phyloP scores from a whole-genome alignment of 92 coral and sea anemone genomes.

The Epizoanthus fatuus region DNA sequence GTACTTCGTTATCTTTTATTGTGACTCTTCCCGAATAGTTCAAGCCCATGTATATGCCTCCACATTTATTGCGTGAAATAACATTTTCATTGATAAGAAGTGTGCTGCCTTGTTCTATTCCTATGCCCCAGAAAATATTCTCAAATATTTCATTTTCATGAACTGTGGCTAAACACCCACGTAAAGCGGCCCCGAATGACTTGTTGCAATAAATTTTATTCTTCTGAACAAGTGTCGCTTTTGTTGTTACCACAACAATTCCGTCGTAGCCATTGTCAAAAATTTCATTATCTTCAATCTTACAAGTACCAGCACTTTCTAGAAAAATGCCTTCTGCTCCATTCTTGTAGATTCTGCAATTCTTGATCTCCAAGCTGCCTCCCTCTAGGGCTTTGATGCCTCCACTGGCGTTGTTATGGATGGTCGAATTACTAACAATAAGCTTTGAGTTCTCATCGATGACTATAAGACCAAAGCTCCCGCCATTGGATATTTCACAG shows the following conservation, averaged over 20 bases:
- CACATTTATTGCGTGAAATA: conserved; percentile 73
- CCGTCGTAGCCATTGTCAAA: conserved; percentile 69
- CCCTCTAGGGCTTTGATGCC: conserved; percentile 36
- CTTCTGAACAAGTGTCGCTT: background rate
- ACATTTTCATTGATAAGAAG: conserved; percentile 46
- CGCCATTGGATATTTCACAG: conserved; percentile 66
- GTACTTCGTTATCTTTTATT: conserved; percentile 51
- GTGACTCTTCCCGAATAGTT: conserved; percentile 60
- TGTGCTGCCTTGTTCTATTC: conserved; percentile 43
- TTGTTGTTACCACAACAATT: conserved; percentile 52
- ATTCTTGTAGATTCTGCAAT: conserved; percentile 73
- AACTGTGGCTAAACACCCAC: conserved; percentile 22
- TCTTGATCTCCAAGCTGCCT: conserved; percentile 39
- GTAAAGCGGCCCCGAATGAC: conserved; percentile 9
- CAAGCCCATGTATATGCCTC: conserved; percentile 62
- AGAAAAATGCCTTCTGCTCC: conserved; percentile 75
- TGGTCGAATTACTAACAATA: conserved; percentile 18
- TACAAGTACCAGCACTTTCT: conserved; percentile 64
- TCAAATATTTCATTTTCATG: conserved; percentile 65
- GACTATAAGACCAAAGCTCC: conserved; percentile 72
- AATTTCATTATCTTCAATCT: conserved; percentile 64
- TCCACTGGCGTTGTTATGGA: conserved; percentile 33
- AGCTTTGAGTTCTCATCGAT: background rate
- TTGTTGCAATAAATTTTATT: conserved; percentile 40
- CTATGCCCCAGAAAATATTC: conserved; percentile 69